Evolutionary conservation across 2,888 invertebrate genomes (phyloP).

Genomic region (Lasius platythorax): DNA sequence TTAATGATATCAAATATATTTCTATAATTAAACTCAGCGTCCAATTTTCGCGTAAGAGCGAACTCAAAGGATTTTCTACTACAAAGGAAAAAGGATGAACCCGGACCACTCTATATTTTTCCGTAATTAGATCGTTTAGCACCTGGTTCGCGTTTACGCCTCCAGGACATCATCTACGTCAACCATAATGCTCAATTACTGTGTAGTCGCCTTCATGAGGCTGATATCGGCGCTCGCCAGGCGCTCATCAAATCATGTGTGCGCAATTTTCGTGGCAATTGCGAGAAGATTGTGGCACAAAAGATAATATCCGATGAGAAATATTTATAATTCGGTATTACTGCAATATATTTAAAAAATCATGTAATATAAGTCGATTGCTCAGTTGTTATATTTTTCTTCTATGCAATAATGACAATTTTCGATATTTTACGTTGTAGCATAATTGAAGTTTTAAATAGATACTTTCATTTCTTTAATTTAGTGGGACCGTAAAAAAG

Average conservation of each 20-base stretch:
- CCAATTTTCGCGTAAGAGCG: not conserved
- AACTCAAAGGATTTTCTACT: not conserved
- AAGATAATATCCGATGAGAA: constrained; percentile 59
- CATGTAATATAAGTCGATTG: not conserved
- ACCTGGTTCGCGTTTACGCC: constrained; percentile 58
- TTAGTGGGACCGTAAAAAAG: not conserved
- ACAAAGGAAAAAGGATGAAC: not conserved
- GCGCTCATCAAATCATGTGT: constrained; percentile 51
- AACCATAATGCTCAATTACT: constrained; percentile 72
- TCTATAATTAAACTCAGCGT: not conserved
- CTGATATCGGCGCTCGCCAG: constrained; percentile 60
- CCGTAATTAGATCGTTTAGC: constrained; percentile 73
- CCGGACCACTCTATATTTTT: constrained; percentile 63
- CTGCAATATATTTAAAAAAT: not conserved
- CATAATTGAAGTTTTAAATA: not conserved
- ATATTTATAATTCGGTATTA: constrained; percentile 3
- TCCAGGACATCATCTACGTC: constrained; percentile 50
- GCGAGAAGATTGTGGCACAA: constrained; percentile 38
- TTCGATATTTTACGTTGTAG: not conserved
- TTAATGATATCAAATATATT: not conserved
- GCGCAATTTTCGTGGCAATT: constrained; percentile 55
- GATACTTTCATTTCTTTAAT: not conserved
- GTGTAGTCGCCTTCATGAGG: constrained; percentile 63
- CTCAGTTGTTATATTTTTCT: not conserved
- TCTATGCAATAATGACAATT: not conserved